Evolutionary conservation across 2,113 vertebrate genomes (phyloP).

Genomic region (Grus americana): DNA sequence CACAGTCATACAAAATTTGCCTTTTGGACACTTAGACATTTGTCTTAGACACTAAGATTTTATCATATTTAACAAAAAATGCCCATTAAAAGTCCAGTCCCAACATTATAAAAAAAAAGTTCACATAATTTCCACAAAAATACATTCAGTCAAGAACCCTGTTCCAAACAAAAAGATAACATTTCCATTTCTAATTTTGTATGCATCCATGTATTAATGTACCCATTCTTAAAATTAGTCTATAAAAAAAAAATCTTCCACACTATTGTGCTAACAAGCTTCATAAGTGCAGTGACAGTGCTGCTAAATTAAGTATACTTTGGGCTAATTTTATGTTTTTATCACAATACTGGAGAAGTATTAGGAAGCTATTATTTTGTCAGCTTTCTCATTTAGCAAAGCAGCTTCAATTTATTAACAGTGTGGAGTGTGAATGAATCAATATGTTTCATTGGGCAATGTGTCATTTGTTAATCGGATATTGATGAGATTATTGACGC

Average conservation of each 20-base stretch:
- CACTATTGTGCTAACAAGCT: slow-evolving; percentile 39
- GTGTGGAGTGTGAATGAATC: slow-evolving; percentile 90
- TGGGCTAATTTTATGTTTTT: slow-evolving; percentile 78
- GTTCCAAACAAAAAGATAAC: background rate
- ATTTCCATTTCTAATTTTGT: background rate
- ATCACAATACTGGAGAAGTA: slow-evolving; percentile 75
- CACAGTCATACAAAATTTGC: background rate
- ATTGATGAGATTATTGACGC: slow-evolving; percentile 99
- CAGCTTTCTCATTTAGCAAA: slow-evolving; percentile 89
- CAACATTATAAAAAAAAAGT: background rate
- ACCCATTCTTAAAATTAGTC: slow-evolving; percentile 3
- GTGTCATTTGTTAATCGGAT: slow-evolving; percentile 99
- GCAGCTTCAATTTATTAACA: slow-evolving; percentile 95
- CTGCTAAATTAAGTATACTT: slow-evolving; percentile 76
- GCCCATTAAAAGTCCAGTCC: background rate
- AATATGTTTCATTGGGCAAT: slow-evolving; percentile 97
- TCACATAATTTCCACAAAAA: background rate
- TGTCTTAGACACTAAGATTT: background rate
- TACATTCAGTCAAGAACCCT: background rate
- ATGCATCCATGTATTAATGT: background rate
- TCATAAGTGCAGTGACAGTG: slow-evolving; percentile 59
- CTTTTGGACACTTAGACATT: background rate
- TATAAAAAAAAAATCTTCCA: background rate
- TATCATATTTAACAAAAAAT: background rate
- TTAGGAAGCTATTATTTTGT: slow-evolving; percentile 82